Evolutionary conservation across 2,113 vertebrate species (phyloP).

Genomic region (Oceanites oceanicus): DNA sequence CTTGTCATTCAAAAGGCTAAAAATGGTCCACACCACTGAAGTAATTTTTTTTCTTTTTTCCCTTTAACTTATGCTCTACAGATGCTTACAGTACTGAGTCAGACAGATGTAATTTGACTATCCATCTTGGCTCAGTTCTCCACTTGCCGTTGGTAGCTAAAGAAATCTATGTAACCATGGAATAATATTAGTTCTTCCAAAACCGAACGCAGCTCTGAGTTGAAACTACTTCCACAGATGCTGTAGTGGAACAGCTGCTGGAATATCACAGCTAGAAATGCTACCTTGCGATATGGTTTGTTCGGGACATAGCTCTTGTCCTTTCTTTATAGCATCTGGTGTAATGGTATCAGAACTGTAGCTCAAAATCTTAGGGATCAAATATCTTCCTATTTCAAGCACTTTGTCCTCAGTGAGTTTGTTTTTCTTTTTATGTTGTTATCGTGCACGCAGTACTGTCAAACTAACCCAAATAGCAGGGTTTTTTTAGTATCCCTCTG

Average conservation of each 20-base stretch:
- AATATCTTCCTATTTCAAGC: neutral
- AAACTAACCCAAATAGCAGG: neutral
- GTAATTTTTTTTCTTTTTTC: neutral
- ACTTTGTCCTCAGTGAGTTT: neutral
- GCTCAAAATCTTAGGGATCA: neutral
- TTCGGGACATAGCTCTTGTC: neutral
- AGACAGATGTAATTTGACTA: neutral
- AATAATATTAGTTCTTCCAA: neutral
- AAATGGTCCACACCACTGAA: neutral
- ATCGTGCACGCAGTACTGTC: accelerated
- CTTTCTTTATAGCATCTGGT: neutral
- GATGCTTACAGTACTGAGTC: neutral
- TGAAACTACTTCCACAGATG: neutral
- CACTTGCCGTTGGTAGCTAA: neutral
- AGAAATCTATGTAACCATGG: constrained; percentile 4
- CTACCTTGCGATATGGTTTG: neutral
- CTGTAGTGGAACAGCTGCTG: neutral
- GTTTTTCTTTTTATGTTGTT: neutral
- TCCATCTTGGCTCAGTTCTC: neutral
- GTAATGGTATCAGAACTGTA: neutral
- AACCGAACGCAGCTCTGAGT: neutral
- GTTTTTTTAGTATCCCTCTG: neutral
- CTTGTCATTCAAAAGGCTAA: constrained; percentile 5
- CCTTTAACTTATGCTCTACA: neutral
- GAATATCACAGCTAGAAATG: neutral